These are phyloP conservation scores for Poeciliopsis turrubarensis DNA, from an alignment of 2,113 vertebrate species.

Conservation along the genomic window DNA sequence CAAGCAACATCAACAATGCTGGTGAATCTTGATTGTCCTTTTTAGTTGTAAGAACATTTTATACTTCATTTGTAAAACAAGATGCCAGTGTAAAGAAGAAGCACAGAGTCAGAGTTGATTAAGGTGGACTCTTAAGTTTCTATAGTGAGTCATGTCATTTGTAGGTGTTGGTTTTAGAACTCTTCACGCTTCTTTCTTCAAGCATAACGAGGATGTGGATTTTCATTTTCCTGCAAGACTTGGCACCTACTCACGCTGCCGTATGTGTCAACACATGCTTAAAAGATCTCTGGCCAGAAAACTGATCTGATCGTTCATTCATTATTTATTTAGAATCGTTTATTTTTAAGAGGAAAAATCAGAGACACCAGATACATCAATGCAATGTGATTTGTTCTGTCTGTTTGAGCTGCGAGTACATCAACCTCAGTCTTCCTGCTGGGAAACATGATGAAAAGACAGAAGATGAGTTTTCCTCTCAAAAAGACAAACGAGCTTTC, in stretches of 20 bases:
- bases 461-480: slow-evolving; percentile 31
- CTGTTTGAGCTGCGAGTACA: slow-evolving; percentile 37
- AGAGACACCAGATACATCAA: background rate
- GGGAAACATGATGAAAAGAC: slow-evolving; percentile 47
- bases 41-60: too few relatives aligned
- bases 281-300: background rate
- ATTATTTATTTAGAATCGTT: too few relatives aligned
- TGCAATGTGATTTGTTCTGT: slow-evolving; percentile 46
- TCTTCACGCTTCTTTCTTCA: too few relatives aligned
- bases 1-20: background rate
- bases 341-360: background rate
- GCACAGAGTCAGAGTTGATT: background rate
- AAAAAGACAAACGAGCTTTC: slow-evolving; percentile 60
- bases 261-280: background rate
- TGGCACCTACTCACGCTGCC: background rate
- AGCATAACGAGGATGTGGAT: background rate
- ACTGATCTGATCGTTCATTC: background rate
- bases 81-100: background rate
- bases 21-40: background rate
- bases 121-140: background rate
- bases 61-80: background rate
- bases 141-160: background rate
- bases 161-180: background rate
- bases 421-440: slow-evolving; percentile 23
- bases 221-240: background rate